Conservation (phyloP, 2,113 vertebrate species). For the zebrafish (Danio rerio) region DNA sequence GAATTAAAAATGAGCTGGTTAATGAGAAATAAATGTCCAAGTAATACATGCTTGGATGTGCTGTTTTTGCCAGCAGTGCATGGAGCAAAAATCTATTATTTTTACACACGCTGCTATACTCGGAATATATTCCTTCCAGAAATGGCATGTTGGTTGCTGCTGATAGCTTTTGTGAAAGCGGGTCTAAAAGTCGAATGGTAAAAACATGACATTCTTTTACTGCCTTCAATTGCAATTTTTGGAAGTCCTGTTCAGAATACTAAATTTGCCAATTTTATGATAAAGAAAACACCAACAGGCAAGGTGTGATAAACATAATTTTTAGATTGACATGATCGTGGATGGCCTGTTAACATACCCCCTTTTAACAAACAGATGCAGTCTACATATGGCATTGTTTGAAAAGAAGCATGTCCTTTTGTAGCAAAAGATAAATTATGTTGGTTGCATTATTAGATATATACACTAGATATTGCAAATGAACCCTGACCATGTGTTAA, state of each 20-base stretch:
- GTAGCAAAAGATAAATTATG: not conserved
- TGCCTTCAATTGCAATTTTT: no score
- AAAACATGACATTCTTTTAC: not conserved
- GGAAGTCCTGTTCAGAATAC: not conserved
- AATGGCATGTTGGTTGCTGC: not conserved
- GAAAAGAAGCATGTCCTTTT: not conserved
- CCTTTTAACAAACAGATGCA: not conserved
- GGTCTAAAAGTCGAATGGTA: not conserved
- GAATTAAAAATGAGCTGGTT: conserved; percentile 25
- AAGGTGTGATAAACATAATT: not conserved
- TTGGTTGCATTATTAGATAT: no score
- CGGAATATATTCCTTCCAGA: not conserved
- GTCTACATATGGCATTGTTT: not conserved
- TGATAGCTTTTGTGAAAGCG: conserved; percentile 17
- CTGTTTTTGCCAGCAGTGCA: not conserved
- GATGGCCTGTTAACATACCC: not conserved
- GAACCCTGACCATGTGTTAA: no score
- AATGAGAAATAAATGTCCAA: conserved; percentile 21
- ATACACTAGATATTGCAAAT: no score
- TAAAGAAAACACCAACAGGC: not conserved
- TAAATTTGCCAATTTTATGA: not conserved
- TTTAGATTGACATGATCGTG: not conserved
- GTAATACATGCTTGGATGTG: not conserved
- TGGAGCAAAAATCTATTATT: conserved; percentile 3
- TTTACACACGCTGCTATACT: not conserved